Evolutionary conservation across 92 coral and sea anemone genomes (phyloP).

Genomic region (Blastomussa wellsi): DNA sequence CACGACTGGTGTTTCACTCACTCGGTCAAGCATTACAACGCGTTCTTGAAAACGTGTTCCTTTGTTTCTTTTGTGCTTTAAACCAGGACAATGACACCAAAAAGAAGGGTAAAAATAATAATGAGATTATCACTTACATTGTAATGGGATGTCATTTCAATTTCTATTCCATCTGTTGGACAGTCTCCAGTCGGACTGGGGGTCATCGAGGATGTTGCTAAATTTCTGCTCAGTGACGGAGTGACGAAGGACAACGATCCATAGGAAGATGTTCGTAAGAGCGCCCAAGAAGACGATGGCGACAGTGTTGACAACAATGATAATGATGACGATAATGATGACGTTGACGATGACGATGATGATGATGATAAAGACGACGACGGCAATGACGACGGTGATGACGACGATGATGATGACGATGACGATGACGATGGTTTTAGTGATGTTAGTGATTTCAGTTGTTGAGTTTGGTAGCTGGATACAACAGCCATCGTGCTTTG

Average conservation of each 20-base stretch:
- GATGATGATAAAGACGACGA: neutral
- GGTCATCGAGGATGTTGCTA: neutral
- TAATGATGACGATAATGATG: neutral
- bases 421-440: neutral
- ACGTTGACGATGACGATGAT: neutral
- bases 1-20: too few species aligned
- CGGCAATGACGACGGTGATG: neutral
- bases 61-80: too few species aligned
- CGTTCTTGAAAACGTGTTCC: too few species aligned
- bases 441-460: neutral
- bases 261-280: neutral
- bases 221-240: neutral
- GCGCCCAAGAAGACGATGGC: neutral
- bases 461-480: neutral
- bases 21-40: too few species aligned
- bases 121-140: neutral
- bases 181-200: neutral
- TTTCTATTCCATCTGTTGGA: constrained; percentile 20
- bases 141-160: neutral
- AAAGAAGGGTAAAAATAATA: neutral
- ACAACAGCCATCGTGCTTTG: neutral
- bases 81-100: too few species aligned
- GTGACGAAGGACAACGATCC: neutral
- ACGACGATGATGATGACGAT: neutral
- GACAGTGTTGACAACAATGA: neutral